Base-by-base conservation (phyloP, 2,113 vertebrate species). In the Lucifuga dentata region DNA sequence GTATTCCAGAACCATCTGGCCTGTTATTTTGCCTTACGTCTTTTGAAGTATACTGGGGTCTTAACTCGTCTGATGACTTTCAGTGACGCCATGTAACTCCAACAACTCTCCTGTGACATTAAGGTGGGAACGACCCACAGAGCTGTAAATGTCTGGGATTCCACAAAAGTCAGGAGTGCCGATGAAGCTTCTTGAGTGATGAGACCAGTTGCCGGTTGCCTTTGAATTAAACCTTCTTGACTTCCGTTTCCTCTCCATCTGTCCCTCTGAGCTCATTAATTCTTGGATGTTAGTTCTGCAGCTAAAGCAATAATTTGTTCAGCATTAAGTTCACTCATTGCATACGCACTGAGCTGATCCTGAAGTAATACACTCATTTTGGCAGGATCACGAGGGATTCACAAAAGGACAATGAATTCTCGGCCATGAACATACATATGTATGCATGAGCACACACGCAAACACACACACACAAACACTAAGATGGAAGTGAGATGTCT, bases 291-390 rank as follows among this genome's bases (percentile, higher is more conserved):
- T 73, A 72, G 40, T 39, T 72, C 41, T 21, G 68, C 21, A 50
- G 74, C 58, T 85, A 72, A 79, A 77, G 72, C 52, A 62, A 63
- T 76, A 70, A 76, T 84, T 83, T 84, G 69, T 80, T 83, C 69
- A 29, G 66, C 56, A 81, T 80, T 83, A 76, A 82, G 71, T 69
- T 80, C 65, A 69, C 45, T 68, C 70, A 35, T 11, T n/a, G 41
- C 26, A 19, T 12, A 11, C 52, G 6, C 41, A 26, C 26, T 41
- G 39, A 74, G 35, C 52, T 51, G 52, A 49, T 55, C 45, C 52
- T 61, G 23, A 61, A 65, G 51, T 69, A 66, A 74, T 41, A 20
- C 10, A 35, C 48, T 72, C 65, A 65, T 70, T 65, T 50, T 11
- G 11, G 26, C 3, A 20, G 57, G 66, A 76, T 70, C 61, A 75